Base-by-base conservation (phyloP, 2,797 vertebrate genomes). In the Tamandua tetradactyla region DNA sequence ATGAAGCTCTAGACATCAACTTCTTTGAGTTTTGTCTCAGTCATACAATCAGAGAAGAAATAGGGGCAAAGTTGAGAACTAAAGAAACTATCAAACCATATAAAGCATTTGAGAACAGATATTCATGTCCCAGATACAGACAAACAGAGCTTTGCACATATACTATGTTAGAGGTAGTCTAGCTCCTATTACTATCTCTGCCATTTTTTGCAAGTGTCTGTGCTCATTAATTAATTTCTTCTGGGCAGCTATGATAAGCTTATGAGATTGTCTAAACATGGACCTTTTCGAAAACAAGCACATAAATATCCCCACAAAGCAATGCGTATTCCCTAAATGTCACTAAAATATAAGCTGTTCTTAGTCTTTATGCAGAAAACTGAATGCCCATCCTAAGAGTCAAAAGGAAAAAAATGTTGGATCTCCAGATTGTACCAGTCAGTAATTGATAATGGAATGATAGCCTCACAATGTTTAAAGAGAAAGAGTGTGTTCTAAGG, bases 221-320 rank as follows among this genome's bases (percentile, higher is more conserved):
- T 69, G 32, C 52, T 71, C 30, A 35, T 80, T 52, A 69, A 32
- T 68, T 18, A 68, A 30, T 83, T 75, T 84, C 22, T 75, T 75
- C 7, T 61, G 22, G 80, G 80, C 7, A 84, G 59, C 7, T 42
- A 7, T 69, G 69, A 52, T 75, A 75, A 42, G 35, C 74, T 62
- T 84, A 75, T 91, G 59, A 91, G 55, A 83, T 75, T 75, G 35
- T 91, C 30, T 91, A 83, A 72, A 64, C 25, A 83, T 42, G 47
- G 30, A 35, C 81, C 35, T 55, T 75, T 66, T 83, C 83, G 35
- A 66, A 64, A 55, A 42, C 17, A 83, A 74, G 18, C 61, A 75
- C 23, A 25, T 66, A 66, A 84, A n/a, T 13, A 84, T 72, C 59
- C 57, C 23, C 47, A 42, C n/a, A 30, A n/a, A 83, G 35, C 80